phyloP scores from a whole-genome alignment of 2,888 invertebrate genomes.

The Eupsilia transversa region DNA sequence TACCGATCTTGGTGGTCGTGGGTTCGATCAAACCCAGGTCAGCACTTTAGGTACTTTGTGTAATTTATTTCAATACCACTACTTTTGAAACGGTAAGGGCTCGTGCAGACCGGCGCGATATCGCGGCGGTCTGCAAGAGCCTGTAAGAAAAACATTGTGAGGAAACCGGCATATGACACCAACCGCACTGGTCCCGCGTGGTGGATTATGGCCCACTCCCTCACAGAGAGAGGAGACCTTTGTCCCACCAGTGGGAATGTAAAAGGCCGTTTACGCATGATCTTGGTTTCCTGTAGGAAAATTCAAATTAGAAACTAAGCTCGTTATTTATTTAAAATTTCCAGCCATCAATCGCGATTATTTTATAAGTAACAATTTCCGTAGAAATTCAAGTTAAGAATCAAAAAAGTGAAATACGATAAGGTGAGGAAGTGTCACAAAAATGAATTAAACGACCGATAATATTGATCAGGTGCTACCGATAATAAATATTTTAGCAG shows the following conservation, averaged over 20 bases:
- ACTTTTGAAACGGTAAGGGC: not conserved
- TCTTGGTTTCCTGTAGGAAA: not conserved
- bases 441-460: slow-evolving; percentile 39
- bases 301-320: not conserved
- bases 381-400: slow-evolving; percentile 30
- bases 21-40: not conserved
- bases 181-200: too few species aligned
- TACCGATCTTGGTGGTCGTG: not conserved
- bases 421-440: slow-evolving; percentile 6
- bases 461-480: slow-evolving; percentile 41
- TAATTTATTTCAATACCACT: not conserved
- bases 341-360: not conserved
- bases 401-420: slow-evolving; percentile 28
- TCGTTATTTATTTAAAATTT: not conserved
- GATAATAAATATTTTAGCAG: slow-evolving; percentile 34
- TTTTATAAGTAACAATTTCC: slow-evolving; percentile 1
- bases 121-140: too few species aligned
- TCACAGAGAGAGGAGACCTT: not conserved
- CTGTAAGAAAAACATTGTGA: not conserved
- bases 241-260: not conserved
- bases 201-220: not conserved
- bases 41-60: not conserved
- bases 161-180: not conserved
- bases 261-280: not conserved
- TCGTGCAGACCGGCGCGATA: too few species aligned